Conservation (phyloP, 2,113 vertebrate genomes). For the Arvicanthis niloticus region DNA sequence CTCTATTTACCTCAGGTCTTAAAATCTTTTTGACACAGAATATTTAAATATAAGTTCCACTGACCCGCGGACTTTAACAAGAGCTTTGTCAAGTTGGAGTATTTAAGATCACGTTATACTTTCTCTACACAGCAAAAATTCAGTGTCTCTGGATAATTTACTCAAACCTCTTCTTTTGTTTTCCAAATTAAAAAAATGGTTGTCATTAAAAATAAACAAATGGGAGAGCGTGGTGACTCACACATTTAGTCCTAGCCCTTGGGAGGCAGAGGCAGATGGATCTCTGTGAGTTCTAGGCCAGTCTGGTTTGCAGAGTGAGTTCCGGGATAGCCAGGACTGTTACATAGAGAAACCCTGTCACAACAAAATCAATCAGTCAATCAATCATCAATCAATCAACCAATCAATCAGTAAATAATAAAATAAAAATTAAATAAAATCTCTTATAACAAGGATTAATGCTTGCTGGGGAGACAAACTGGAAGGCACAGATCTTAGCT, state of each 20-base stretch:
- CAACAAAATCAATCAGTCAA: too few species aligned
- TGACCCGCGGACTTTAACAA: neutral
- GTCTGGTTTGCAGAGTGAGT: too few species aligned
- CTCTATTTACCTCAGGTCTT: conserved; percentile 3
- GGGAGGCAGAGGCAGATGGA: too few species aligned
- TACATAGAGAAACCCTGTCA: too few species aligned
- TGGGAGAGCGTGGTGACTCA: too few species aligned
- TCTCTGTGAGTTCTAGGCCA: too few species aligned
- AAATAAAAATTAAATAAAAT: neutral
- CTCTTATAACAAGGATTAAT: conserved; percentile 12
- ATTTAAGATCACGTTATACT: neutral
- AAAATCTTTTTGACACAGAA: neutral
- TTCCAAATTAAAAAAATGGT: neutral
- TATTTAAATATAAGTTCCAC: neutral
- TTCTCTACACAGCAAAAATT: neutral
- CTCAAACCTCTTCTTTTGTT: neutral
- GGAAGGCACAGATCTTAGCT: neutral
- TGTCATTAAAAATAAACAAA: neutral
- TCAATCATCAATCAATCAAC: too few species aligned
- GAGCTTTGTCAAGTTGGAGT: neutral
- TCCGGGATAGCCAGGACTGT: too few species aligned
- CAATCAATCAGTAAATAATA: too few species aligned
- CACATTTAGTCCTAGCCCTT: too few species aligned
- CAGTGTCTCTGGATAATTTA: neutral
- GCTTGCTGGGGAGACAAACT: conserved; percentile 28